phyloP scores from a whole-genome alignment of 1,140 invertebrate species.

The Drosophila tani region DNA sequence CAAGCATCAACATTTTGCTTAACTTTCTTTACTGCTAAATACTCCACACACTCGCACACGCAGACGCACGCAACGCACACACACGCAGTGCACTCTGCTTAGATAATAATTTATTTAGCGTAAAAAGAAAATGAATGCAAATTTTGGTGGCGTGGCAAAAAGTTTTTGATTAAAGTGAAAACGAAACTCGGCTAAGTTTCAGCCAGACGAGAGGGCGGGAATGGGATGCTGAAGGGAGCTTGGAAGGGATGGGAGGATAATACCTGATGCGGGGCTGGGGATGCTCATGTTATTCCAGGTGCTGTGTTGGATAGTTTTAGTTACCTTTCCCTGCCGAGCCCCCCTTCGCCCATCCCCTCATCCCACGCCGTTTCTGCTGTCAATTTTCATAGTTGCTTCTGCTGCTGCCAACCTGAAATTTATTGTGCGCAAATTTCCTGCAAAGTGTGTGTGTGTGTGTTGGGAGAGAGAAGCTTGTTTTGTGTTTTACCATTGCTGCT shows the following conservation, averaged over 20 bases:
- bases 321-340: conserved; percentile 31
- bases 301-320: conserved; percentile 68
- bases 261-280: background rate
- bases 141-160: conserved; percentile 70
- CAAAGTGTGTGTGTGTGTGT: conserved; percentile 3
- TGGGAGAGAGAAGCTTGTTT: conserved; percentile 34
- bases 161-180: conserved; percentile 83
- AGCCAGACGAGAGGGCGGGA: background rate
- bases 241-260: background rate
- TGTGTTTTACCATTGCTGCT: conserved; percentile 43
- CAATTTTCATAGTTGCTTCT: conserved; percentile 60
- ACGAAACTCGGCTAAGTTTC: conserved; percentile 74
- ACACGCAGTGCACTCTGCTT: conserved; percentile 47
- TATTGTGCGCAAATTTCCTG: conserved; percentile 66
- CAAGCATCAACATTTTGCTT: conserved; percentile 38
- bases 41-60: conserved; percentile 14
- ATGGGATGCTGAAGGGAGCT: background rate
- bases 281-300: conserved; percentile 72
- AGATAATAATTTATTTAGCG: conserved; percentile 83
- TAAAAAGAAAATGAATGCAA: conserved; percentile 83
- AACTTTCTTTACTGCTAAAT: conserved; percentile 54
- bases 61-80: conserved; percentile 21
- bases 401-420: conserved; percentile 63
- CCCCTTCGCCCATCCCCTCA: background rate
- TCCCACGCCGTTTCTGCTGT: conserved; percentile 38